Conservation (phyloP, 2,888 invertebrate species). For the Folsomia candida region DNA sequence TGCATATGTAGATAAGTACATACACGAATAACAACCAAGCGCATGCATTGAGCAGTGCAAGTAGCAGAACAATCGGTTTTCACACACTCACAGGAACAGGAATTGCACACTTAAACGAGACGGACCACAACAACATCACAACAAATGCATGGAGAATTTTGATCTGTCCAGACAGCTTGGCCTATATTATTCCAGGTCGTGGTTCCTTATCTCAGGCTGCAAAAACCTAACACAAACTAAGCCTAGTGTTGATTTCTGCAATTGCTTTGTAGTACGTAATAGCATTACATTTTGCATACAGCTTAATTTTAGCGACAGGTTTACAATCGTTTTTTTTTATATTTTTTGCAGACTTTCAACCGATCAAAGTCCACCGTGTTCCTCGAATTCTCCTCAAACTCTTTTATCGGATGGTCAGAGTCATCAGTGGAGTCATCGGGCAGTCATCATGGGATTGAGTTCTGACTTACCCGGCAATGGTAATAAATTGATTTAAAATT, state of each 20-base stretch:
- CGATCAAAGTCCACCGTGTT: slow-evolving; percentile 44
- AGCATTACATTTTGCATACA: too few relatives aligned
- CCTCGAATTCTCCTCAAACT: slow-evolving; percentile 36
- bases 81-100: too few relatives aligned
- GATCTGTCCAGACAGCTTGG: slow-evolving; percentile 6
- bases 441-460: slow-evolving; percentile 44
- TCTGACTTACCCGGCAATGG: slow-evolving; percentile 47
- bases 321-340: too few relatives aligned
- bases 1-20: too few relatives aligned
- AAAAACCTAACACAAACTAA: not conserved
- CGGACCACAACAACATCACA: not conserved
- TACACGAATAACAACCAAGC: too few relatives aligned
- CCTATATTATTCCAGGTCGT: slow-evolving; percentile 6
- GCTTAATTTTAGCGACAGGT: too few relatives aligned
- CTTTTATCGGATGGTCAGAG: slow-evolving; percentile 32
- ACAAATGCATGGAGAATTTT: too few relatives aligned
- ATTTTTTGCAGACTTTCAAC: slow-evolving; percentile 39
- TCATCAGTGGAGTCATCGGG: slow-evolving; percentile 34
- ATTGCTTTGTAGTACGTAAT: too few relatives aligned
- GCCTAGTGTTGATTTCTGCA: not conserved
- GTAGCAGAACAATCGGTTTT: too few relatives aligned
- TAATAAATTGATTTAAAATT: slow-evolving; percentile 17
- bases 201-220: not conserved
- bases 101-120: too few relatives aligned
- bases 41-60: too few relatives aligned